Conservation (phyloP, 2,888 invertebrate species). For the Pristionchus entomophagus region DNA sequence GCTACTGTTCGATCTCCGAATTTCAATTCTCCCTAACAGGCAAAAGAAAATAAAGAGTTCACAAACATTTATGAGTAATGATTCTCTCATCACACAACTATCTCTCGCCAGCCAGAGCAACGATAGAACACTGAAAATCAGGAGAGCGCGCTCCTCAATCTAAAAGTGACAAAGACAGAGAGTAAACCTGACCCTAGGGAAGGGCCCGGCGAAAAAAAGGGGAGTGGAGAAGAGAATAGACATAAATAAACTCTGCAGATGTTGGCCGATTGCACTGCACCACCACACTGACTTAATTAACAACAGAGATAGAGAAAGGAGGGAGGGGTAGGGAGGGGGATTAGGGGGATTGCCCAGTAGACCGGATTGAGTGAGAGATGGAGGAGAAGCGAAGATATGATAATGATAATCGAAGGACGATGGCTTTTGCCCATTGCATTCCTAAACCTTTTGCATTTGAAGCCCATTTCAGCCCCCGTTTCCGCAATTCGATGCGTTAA, state of each 20-base stretch:
- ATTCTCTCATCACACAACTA: too few species aligned
- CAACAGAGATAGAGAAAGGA: background rate
- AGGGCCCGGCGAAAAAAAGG: background rate
- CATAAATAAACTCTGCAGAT: conserved; percentile 34
- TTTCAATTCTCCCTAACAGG: too few species aligned
- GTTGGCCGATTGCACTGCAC: background rate
- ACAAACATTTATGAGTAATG: too few species aligned
- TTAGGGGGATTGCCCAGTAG: conserved; percentile 25
- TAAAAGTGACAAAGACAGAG: background rate
- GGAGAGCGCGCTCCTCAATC: too few species aligned
- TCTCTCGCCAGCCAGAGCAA: too few species aligned
- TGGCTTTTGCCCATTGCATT: too few species aligned
- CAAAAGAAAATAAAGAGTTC: too few species aligned
- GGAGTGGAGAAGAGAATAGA: conserved; percentile 15
- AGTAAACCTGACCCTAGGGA: background rate
- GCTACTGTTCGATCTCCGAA: too few species aligned
- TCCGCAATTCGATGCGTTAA: too few species aligned
- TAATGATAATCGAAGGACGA: conserved; percentile 36
- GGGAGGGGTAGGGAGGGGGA: background rate
- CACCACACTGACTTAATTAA: background rate
- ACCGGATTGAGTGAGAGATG: conserved; percentile 3
- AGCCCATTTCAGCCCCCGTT: too few species aligned
- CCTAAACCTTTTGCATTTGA: too few species aligned
- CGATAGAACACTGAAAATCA: background rate
- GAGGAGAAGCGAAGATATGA: conserved; percentile 13